Evolutionary conservation across 2,888 invertebrate species (phyloP).

Genomic region (Monopis laevigella): DNA sequence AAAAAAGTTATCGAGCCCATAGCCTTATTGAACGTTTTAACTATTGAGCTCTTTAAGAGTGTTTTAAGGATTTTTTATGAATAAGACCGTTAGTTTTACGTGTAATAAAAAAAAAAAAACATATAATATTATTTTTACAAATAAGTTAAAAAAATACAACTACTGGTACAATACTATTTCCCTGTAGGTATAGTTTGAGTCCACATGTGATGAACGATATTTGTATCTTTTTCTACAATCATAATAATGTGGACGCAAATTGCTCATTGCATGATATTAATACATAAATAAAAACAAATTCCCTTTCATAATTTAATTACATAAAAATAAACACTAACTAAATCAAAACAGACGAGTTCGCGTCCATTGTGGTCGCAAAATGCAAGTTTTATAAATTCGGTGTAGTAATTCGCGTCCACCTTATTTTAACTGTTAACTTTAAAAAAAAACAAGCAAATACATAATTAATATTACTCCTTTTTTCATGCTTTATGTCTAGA

Average conservation of each 20-base stretch:
- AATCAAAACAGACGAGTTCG: conserved; percentile 11
- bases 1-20: too few relatives aligned
- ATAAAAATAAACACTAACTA: conserved; percentile 11
- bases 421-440: conserved; percentile 9
- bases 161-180: conserved; percentile 3
- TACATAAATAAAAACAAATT: conserved; percentile 12
- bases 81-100: too few relatives aligned
- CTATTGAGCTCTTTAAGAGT: too few relatives aligned
- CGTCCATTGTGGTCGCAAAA: conserved; percentile 16
- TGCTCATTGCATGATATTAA: conserved; percentile 12
- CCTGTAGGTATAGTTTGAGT: conserved; percentile 3
- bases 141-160: background rate
- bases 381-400: conserved; percentile 16
- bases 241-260: conserved; percentile 13
- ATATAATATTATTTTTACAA: conserved; percentile 3
- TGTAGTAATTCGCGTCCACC: conserved; percentile 18
- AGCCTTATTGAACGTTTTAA: too few relatives aligned
- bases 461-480: conserved; percentile 13
- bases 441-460: conserved; percentile 8
- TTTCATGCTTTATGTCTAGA: conserved; percentile 12
- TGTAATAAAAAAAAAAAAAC: conserved; percentile 2
- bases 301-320: conserved; percentile 12
- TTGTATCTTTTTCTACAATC: conserved; percentile 12
- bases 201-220: conserved; percentile 3
- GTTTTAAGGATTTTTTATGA: too few relatives aligned